A percentile compares a stretch with the other conserved stretches of the same genome.
These are phyloP conservation scores for Oriolus oriolus DNA, from an alignment of 2,113 vertebrate species.

Conservation along the genomic window DNA sequence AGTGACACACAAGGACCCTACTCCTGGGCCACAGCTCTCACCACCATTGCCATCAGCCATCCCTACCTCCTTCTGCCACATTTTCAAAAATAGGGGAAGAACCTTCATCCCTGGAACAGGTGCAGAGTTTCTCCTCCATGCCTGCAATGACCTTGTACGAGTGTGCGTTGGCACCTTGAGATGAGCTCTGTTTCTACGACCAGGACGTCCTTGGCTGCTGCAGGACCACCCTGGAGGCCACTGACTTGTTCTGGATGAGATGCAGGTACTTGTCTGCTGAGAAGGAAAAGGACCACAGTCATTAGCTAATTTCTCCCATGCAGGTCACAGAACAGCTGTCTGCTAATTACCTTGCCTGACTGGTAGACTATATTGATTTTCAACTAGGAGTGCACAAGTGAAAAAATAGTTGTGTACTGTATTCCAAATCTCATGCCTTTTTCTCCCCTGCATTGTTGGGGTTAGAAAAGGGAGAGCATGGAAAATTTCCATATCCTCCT, in stretches of 20 bases:
- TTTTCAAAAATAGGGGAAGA: not conserved
- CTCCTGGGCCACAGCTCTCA: not conserved
- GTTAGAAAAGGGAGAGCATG: not conserved
- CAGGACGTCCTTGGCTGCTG: not conserved
- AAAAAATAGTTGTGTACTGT: not conserved
- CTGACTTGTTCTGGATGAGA: not conserved
- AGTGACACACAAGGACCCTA: fast-evolving
- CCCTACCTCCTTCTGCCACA: not conserved
- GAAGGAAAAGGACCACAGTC: not conserved
- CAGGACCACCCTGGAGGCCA: not conserved
- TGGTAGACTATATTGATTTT: not conserved
- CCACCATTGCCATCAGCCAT: not conserved
- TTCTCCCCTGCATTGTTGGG: fast-evolving
- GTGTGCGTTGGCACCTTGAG: not conserved
- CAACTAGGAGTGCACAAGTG: not conserved
- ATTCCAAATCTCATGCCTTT: not conserved
- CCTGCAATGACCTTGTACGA: not conserved
- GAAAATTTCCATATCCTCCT: not conserved
- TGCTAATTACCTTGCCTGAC: not conserved
- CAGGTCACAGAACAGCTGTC: constrained; percentile 1
- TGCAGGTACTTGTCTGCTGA: not conserved
- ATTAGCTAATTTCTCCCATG: not conserved
- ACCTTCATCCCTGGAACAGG: not conserved
- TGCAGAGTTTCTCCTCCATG: not conserved
- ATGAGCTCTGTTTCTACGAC: not conserved